phyloP scores from a whole-genome alignment of 2,797 vertebrate genomes.

The Arctocebus calabarensis region DNA sequence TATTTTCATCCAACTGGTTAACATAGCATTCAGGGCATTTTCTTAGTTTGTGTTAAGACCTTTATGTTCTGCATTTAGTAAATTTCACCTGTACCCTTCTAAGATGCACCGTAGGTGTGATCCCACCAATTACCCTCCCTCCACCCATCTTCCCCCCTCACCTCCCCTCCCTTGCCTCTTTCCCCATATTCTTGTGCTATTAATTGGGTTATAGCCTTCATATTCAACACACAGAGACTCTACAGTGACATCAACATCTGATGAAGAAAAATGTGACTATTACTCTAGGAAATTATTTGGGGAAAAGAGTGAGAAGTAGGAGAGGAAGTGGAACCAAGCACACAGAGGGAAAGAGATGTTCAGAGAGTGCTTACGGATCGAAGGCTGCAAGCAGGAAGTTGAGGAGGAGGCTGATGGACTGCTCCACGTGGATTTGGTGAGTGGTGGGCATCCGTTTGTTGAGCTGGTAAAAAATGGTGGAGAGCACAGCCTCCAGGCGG shows the following conservation, averaged over 20 bases:
- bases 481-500: conserved; percentile 96
- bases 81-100: no score
- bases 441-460: conserved; percentile 99
- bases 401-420: conserved; percentile 96
- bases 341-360: neutral
- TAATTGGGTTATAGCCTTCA: no score
- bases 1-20: no score
- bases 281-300: neutral
- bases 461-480: conserved; percentile 97
- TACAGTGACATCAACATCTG: neutral
- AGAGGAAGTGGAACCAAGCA: neutral
- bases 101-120: no score
- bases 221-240: neutral
- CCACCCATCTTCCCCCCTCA: no score
- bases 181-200: no score
- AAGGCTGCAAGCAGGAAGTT: conserved; percentile 98
- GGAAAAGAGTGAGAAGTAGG: neutral
- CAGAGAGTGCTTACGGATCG: conserved; percentile 94
- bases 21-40: no score
- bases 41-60: no score
- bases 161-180: no score
- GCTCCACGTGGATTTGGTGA: conserved; percentile 97
- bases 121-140: no score
- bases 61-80: no score
- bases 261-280: neutral